Evolutionary conservation across 2,113 vertebrate species (phyloP), one percentile per base, ranked within the genome.

Genomic region (Elanus axillaris): DNA sequence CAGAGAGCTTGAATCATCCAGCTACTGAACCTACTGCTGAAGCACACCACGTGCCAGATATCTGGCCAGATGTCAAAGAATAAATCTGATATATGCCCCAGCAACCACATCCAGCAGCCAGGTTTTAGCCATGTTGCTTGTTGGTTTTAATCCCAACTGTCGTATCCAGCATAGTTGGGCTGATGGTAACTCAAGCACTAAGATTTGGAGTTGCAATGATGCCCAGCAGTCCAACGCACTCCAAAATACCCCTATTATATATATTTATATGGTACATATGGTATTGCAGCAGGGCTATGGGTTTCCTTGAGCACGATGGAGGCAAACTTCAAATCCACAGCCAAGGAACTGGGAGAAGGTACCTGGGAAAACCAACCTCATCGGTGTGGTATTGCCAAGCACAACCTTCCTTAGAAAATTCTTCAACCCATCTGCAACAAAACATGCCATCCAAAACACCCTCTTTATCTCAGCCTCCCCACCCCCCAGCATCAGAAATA

Each of bases 41-140:
- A 25, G 7, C 29, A 7, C 0, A 0, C 26, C 42, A 21, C 4
- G 1, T 25, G 21, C 40, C 71, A 34, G 36, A 6, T 43, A n/a
- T 29, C 7, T 86, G 62, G 20, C 17, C 60, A 78, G 67, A 79
- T 10, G 6, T 1, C 7, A 4, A 38, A 55, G 34, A 36, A 82
- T 48, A 86, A 89, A 93, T 72, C 20, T 22, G 18, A n/a, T 55
- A 4, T 6, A 5, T 29, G 25, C 42, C 48, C 34, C n/a, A 55
- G 27, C 34, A 53, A 9, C 9, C 16, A 14, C 58, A 47, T 27
- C 62, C 45, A 42, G 3, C 3, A 3, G 25, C 23, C 56, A 25
- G 43, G 13, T 55, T 80, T 55, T 32, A 69, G 59, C 48, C 12
- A 0, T 27, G 43, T 17, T 64, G 18, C 6, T 19, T 18, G 16